A percentile compares a stretch with the other conserved stretches of the same genome.
Conservation (phyloP, 1,140 invertebrate species). For the Copidosoma floridanum region DNA sequence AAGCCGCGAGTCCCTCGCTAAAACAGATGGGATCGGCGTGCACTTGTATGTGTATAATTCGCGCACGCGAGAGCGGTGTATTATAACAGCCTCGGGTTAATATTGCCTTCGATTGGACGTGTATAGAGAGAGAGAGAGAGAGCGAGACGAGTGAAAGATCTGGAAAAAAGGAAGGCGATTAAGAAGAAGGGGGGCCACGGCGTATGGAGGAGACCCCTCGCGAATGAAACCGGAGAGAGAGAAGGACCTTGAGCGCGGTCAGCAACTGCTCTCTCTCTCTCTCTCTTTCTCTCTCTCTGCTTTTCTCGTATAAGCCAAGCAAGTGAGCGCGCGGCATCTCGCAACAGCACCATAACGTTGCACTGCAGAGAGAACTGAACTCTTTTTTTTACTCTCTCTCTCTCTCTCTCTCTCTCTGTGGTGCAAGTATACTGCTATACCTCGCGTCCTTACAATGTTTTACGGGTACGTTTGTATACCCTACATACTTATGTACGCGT, state of each 20-base stretch:
- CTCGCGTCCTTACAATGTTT: no score
- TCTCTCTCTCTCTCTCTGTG: background rate
- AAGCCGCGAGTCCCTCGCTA: background rate
- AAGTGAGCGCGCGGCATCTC: conserved; percentile 2
- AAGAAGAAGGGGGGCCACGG: conserved; percentile 34
- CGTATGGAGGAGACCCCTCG: no score
- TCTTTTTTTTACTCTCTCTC: background rate
- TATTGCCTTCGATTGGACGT: conserved; percentile 44
- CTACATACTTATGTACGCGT: no score
- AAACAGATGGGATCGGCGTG: conserved; percentile 23
- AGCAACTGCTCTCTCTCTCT: no score
- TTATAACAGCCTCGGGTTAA: conserved; percentile 5
- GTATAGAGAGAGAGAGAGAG: conserved; percentile 26
- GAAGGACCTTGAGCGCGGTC: conserved; percentile 52
- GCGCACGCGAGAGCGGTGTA: no score
- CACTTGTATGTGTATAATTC: background rate
- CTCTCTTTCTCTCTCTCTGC: no score
- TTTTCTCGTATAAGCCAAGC: no score
- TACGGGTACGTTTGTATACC: no score
- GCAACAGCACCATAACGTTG: background rate
- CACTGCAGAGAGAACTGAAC: background rate
- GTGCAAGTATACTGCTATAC: no score
- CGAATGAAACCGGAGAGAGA: conserved; percentile 14
- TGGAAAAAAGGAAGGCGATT: conserved; percentile 48
- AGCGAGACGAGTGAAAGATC: conserved; percentile 41